Conservation (phyloP, 2,113 vertebrate genomes). For the human region DNA sequence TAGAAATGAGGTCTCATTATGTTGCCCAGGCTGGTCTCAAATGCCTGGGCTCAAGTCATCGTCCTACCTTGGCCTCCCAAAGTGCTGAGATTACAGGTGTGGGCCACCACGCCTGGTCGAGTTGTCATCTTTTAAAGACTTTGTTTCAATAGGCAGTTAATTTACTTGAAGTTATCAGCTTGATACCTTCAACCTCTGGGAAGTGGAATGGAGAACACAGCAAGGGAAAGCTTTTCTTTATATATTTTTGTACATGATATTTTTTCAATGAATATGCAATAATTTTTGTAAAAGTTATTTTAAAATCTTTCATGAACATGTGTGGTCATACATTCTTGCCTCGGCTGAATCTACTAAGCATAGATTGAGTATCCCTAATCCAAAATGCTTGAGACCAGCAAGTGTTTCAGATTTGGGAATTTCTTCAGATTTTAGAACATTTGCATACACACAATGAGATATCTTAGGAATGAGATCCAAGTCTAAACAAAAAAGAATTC, state of each 20-base stretch:
- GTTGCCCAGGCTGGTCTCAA: no score
- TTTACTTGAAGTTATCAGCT: background rate
- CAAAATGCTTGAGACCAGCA: background rate
- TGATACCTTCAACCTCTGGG: background rate
- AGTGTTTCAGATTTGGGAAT: background rate
- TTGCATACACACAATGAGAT: background rate
- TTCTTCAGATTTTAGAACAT: background rate
- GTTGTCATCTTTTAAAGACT: background rate
- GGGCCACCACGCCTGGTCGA: background rate
- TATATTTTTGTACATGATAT: no score
- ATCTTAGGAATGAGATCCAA: background rate
- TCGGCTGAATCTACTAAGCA: background rate
- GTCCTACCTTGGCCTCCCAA: no score
- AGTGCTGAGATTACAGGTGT: no score
- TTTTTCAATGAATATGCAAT: background rate
- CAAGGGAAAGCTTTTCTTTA: background rate
- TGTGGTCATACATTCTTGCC: background rate
- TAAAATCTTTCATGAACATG: background rate
- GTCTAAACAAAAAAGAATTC: background rate
- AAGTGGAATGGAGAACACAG: background rate
- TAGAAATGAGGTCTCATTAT: no score
- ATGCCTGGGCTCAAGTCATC: no score
- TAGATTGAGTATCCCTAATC: background rate
- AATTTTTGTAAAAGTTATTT: background rate
- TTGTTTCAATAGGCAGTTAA: background rate